Percentiles rank a stretch among this genome's conserved stretches.
phyloP scores from a whole-genome alignment of 2,797 vertebrate genomes.

The Acomys russatus region DNA sequence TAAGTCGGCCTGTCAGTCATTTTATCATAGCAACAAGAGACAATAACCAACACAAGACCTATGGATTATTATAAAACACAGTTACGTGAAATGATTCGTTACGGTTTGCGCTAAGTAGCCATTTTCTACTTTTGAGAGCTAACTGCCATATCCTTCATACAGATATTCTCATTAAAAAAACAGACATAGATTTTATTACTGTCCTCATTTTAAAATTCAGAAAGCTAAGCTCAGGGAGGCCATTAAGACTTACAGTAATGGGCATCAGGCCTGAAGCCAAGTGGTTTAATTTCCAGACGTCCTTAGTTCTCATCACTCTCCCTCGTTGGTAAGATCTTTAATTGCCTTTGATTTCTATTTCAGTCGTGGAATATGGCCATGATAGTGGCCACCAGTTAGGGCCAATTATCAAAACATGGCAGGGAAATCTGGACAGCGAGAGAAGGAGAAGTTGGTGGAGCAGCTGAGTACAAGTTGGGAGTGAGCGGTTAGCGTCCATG shows the following conservation, averaged over 20 bases:
- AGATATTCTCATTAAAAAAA: background rate
- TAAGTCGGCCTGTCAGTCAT: background rate
- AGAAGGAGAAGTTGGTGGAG: background rate
- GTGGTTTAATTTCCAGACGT: background rate
- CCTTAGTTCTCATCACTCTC: background rate
- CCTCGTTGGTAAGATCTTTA: constrained; percentile 37
- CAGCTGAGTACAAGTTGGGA: background rate
- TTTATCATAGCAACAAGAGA: background rate
- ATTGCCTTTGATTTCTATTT: constrained; percentile 59
- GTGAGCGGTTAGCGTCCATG: background rate
- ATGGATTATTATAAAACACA: background rate
- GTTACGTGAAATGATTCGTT: background rate
- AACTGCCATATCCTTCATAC: background rate
- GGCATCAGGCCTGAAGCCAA: constrained; percentile 23
- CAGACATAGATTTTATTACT: background rate
- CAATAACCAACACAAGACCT: background rate
- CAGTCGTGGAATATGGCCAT: background rate
- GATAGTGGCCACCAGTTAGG: background rate
- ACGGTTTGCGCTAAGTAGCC: background rate
- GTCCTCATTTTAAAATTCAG: background rate
- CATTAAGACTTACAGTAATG: constrained; percentile 8
- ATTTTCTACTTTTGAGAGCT: background rate
- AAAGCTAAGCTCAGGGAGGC: constrained; percentile 4
- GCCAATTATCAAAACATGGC: constrained; percentile 42
- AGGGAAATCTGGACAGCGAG: background rate